phyloP scores from a whole-genome alignment of 2,888 invertebrate species.

The Oscheius myriophilus region DNA sequence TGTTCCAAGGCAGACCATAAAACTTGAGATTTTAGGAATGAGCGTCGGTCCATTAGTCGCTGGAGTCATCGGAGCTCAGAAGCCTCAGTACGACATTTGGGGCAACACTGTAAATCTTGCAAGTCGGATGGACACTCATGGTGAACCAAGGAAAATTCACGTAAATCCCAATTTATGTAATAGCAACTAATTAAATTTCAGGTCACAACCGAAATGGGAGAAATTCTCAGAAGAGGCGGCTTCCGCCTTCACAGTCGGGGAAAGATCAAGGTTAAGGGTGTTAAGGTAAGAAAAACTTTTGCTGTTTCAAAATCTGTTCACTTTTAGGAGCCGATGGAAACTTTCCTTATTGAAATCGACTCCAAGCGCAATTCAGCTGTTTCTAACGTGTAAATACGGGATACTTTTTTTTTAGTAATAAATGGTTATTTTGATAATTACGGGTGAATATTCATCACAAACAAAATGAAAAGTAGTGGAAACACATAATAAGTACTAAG shows the following conservation, averaged over 20 bases:
- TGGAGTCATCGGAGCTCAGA: constrained; percentile 94
- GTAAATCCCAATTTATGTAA: constrained; percentile 52
- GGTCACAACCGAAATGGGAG: constrained; percentile 85
- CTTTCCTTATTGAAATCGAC: constrained; percentile 63
- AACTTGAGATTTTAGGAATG: constrained; percentile 79
- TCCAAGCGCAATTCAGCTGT: constrained; percentile 60
- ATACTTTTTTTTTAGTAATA: constrained; percentile 7
- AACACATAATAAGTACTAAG: neutral
- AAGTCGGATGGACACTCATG: constrained; percentile 95
- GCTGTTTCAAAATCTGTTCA: constrained; percentile 7
- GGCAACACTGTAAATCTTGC: constrained; percentile 98
- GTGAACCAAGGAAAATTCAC: constrained; percentile 80
- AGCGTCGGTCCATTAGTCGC: constrained; percentile 92
- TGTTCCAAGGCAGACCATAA: no score
- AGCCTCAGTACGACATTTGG: constrained; percentile 98
- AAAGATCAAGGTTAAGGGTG: constrained; percentile 89
- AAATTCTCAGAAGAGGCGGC: constrained; percentile 84
- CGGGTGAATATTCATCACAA: no score
- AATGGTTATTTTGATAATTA: no score
- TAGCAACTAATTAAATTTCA: constrained; percentile 63
- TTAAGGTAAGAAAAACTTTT: constrained; percentile 42
- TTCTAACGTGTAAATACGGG: constrained; percentile 33
- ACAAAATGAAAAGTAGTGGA: no score
- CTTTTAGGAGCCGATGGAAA: constrained; percentile 64
- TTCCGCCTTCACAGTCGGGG: constrained; percentile 90